These are phyloP conservation scores for Adela reaumurella DNA, from an alignment of 2,888 invertebrate genomes.

Conservation along the genomic window DNA sequence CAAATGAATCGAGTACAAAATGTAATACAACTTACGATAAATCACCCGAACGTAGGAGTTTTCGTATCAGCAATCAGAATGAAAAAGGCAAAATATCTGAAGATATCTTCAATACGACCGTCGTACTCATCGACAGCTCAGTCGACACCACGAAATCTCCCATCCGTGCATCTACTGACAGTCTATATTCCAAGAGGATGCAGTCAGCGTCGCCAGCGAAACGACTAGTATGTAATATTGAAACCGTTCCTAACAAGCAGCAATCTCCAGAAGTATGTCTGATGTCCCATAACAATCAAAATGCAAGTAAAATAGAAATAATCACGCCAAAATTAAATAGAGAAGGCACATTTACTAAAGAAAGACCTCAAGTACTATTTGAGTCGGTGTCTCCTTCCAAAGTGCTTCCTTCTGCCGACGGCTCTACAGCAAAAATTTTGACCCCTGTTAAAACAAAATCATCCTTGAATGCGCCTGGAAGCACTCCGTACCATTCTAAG, in stretches of 20 bases:
- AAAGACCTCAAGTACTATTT: constrained; percentile 17
- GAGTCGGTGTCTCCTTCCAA: not conserved
- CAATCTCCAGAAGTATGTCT: too few species aligned
- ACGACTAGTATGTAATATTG: too few species aligned
- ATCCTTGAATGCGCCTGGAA: constrained; percentile 30
- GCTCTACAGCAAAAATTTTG: constrained; percentile 11
- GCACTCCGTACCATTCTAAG: constrained; percentile 29
- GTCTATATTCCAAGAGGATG: too few species aligned
- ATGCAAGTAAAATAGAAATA: too few species aligned
- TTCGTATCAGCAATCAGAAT: constrained; percentile 34
- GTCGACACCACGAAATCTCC: constrained; percentile 25
- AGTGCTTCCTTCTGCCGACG: constrained; percentile 4
- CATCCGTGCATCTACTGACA: too few species aligned
- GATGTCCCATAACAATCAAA: too few species aligned
- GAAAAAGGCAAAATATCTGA: constrained; percentile 28
- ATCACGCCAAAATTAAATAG: constrained; percentile 27
- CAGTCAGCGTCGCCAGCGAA: too few species aligned
- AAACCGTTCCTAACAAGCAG: too few species aligned
- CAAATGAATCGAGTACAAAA: too few species aligned
- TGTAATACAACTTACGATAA: not conserved
- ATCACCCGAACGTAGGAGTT: constrained; percentile 18
- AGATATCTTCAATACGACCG: constrained; percentile 31
- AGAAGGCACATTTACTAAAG: constrained; percentile 44
- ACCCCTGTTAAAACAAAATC: constrained; percentile 23
- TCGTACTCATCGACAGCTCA: constrained; percentile 37